Evolutionary conservation across 2,113 vertebrate genomes (phyloP), one percentile per base, ranked within the genome.

Genomic region (Talpa occidentalis): DNA sequence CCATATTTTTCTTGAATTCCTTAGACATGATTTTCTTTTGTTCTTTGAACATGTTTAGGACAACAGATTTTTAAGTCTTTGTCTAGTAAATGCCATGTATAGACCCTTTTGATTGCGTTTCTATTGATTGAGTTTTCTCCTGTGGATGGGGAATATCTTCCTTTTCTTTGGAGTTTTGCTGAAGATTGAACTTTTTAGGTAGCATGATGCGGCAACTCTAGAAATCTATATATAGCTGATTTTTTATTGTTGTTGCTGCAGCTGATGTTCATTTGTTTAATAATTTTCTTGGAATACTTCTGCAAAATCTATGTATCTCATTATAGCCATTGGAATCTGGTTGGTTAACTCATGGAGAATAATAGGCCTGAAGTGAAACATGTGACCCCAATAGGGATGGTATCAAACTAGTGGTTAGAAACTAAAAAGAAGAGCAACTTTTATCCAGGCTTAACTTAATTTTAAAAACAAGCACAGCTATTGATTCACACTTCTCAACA

Each of bases 341-440:
- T 72, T 60, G 5, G 30, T 56, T 64, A 80, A 40, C 54, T 62
- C 24, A 17, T 26, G 35, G 3, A 44, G 42, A 47, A 22, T 28
- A 96, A 98, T 30, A 97, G 97, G 97, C 60, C 97, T 98, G 98
- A 98, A 97, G 98, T 98, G 97, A 96, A 96, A 94, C 95, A 96
- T 94, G 96, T 96, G 96, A 96, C 97, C 95, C 88, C 95, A 95
- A 97, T 96, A 95, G 97, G 97, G 59, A 96, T 88, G 94, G 97
- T 91, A 90, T 86, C 88, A 96, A 97, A 96, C 96, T 94, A 96
- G 96, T 90, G 97, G 96, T 94, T 96, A 95, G 97, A 73, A 97
- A 97, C 91, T 95, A 87, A 52, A 60, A 92, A 69, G 85, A 94
- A 95, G 83, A 95, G 74, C 2, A 91, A 88, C 54, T 78, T 60